Evolutionary conservation across 2,113 vertebrate species (phyloP).

Genomic region (Cnemophilus loriae): DNA sequence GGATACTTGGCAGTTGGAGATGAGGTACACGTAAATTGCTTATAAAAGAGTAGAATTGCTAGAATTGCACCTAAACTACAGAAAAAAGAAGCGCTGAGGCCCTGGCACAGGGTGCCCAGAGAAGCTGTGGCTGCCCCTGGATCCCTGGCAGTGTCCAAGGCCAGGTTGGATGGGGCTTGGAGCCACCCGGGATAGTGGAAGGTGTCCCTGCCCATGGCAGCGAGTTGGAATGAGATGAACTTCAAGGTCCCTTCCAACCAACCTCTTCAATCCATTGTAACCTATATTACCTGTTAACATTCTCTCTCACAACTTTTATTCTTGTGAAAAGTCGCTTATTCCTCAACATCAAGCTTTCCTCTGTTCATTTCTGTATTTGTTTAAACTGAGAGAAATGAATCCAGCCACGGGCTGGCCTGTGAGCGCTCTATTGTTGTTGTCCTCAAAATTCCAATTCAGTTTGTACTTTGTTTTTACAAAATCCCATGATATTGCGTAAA

Average conservation of each 20-base stretch:
- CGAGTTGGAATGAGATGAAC: fast-evolving
- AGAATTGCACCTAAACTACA: not conserved
- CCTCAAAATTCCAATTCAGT: not conserved
- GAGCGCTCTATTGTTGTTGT: not conserved
- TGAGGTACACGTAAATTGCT: not conserved
- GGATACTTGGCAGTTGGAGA: not conserved
- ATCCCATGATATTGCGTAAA: conserved; percentile 16
- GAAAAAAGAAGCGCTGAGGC: not conserved
- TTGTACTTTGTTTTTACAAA: conserved; percentile 1
- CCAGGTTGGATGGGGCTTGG: not conserved
- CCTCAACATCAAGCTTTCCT: not conserved
- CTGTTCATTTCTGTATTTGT: not conserved
- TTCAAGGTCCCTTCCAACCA: not conserved
- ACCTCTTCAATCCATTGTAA: not conserved
- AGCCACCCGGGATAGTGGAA: fast-evolving
- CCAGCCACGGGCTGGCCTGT: not conserved
- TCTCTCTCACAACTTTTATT: not conserved
- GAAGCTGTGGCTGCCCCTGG: not conserved
- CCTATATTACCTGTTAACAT: not conserved
- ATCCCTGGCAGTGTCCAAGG: not conserved
- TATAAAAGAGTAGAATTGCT: not conserved
- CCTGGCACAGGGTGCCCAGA: not conserved
- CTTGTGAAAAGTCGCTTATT: not conserved
- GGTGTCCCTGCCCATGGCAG: not conserved
- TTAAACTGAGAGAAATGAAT: not conserved